A percentile compares a stretch with the other conserved stretches of the same genome.
phyloP scores from a whole-genome alignment of 2,113 vertebrate species.

The Ceyx melanurus region DNA sequence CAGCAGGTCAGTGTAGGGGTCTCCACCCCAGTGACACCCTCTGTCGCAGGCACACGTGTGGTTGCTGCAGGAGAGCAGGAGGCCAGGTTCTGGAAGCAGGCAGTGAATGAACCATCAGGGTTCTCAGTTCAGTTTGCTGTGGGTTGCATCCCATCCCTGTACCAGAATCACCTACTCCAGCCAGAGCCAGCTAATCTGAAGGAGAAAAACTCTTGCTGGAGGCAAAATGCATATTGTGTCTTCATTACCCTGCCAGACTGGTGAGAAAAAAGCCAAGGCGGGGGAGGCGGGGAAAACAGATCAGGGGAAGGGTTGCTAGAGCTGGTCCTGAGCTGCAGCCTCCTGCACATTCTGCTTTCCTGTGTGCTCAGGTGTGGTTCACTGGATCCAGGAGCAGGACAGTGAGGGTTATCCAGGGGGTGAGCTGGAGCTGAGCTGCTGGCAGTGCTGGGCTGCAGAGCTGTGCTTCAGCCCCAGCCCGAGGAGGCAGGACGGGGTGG shows the following conservation, averaged over 20 bases:
- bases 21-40: not conserved
- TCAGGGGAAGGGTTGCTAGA: not conserved
- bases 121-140: not conserved
- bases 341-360: not conserved
- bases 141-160: not conserved
- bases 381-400: not conserved
- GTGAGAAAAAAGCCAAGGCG: not conserved
- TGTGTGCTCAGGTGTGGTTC: not conserved
- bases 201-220: constrained; percentile 14
- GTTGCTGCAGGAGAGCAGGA: not conserved
- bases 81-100: not conserved
- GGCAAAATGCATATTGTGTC: constrained; percentile 26
- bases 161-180: not conserved
- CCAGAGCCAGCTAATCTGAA: constrained; percentile 28
- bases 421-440: not conserved
- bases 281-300: not conserved
- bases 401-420: not conserved
- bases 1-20: not conserved
- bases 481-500: not conserved
- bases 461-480: not conserved
- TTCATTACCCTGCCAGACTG: constrained; percentile 11
- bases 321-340: not conserved
- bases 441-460: not conserved
- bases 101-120: not conserved
- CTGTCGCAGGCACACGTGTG: not conserved